phyloP scores from a whole-genome alignment of 2,113 vertebrate genomes.

The Girardinichthys multiradiatus region DNA sequence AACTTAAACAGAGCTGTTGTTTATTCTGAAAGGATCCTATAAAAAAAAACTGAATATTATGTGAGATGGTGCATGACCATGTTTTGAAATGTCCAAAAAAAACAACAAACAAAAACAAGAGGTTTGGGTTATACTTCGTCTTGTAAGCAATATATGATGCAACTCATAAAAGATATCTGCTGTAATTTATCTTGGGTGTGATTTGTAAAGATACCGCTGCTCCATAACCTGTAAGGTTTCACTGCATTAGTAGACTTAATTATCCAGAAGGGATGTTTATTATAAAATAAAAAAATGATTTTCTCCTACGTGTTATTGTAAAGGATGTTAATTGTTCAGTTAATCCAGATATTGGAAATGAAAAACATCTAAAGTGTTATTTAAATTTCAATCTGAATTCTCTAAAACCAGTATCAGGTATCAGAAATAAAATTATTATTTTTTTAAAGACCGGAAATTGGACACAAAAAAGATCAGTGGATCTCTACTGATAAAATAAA shows the following conservation, averaged over 20 bases:
- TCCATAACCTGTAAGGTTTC: too few species aligned
- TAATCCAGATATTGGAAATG: neutral
- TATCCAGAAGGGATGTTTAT: neutral
- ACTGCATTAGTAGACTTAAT: neutral
- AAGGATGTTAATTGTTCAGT: neutral
- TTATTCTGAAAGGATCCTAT: too few species aligned
- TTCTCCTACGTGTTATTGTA: neutral
- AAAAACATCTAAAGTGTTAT: neutral
- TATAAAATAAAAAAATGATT: neutral
- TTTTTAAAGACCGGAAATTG: neutral
- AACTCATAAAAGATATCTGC: neutral
- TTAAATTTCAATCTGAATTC: neutral
- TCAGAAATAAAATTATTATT: neutral
- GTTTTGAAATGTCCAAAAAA: too few species aligned
- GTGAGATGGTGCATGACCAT: too few species aligned
- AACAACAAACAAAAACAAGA: too few species aligned
- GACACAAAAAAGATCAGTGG: neutral
- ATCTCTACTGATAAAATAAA: neutral
- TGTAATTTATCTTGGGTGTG: neutral
- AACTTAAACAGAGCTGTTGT: too few species aligned
- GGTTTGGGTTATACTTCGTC: too few species aligned
- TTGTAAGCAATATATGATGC: too few species aligned
- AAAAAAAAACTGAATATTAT: too few species aligned
- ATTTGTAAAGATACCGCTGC: too few species aligned
- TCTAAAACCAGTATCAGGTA: neutral